Percentiles rank a stretch among this genome's conserved stretches.
Conservation (phyloP, 2,113 vertebrate genomes). For the Cephalopterus ornatus region DNA sequence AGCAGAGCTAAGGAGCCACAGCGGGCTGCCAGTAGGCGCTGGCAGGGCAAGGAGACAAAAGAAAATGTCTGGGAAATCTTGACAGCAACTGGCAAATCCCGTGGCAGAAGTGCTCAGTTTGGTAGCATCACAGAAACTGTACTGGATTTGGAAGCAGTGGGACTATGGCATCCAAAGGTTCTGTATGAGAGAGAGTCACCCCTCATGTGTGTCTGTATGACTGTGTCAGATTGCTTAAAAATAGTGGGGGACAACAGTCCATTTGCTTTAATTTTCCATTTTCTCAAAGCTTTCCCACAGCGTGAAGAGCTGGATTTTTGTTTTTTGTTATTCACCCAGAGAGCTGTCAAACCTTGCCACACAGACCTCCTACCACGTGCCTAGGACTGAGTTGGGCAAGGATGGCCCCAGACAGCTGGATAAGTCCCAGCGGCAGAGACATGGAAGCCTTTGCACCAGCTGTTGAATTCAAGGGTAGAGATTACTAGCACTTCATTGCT, state of each 20-base stretch:
- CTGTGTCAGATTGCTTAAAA: not conserved
- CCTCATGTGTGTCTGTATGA: not conserved
- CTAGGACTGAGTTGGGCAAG: not conserved
- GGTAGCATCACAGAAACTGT: not conserved
- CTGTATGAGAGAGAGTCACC: not conserved
- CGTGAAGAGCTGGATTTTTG: not conserved
- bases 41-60: not conserved
- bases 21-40: not conserved
- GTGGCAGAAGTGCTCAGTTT: rapidly evolving
- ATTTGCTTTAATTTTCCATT: not conserved
- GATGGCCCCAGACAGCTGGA: not conserved
- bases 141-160: not conserved
- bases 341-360: not conserved
- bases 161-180: not conserved
- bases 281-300: not conserved
- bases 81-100: not conserved
- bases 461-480: not conserved
- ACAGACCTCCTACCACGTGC: rapidly evolving
- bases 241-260: not conserved
- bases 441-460: not conserved
- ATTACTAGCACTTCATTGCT: not conserved
- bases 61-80: not conserved
- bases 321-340: not conserved
- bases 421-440: not conserved
- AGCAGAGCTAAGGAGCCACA: not conserved